Conservation (phyloP, 1,140 invertebrate species). For the Drosophila kepulauana region DNA sequence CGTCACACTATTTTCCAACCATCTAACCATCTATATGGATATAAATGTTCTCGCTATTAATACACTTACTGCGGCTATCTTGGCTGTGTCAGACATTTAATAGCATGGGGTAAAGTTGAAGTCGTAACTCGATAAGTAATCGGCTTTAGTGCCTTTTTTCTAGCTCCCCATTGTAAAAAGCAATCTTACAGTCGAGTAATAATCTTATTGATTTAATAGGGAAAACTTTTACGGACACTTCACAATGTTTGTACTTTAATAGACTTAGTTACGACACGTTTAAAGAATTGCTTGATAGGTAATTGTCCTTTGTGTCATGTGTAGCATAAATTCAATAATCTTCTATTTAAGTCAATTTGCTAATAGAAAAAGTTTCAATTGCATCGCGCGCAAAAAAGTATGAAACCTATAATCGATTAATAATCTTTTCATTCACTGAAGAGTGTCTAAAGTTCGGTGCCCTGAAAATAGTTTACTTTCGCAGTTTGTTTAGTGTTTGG, state of each 20-base stretch:
- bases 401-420: neutral
- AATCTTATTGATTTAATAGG: neutral
- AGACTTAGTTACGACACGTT: neutral
- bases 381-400: too few relatives aligned
- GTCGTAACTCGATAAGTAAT: neutral
- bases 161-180: neutral
- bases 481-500: slow-evolving; percentile 41
- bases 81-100: neutral
- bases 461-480: neutral
- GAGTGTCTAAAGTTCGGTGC: slow-evolving; percentile 15
- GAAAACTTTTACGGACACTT: neutral
- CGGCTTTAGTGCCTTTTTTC: neutral
- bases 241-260: too few relatives aligned
- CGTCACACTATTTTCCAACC: slow-evolving; percentile 17
- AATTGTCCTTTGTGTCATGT: too few relatives aligned
- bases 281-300: neutral
- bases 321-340: too few relatives aligned
- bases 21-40: slow-evolving; percentile 17
- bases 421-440: neutral
- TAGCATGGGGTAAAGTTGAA: neutral
- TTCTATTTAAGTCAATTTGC: too few relatives aligned
- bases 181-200: neutral
- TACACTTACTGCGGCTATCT: slow-evolving; percentile 1
- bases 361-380: too few relatives aligned
- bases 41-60: slow-evolving; percentile 13